Evolutionary conservation across 2,888 invertebrate species (phyloP), one percentile per base, ranked within the genome.

Genomic region (Dasysyrphus albostriatus): DNA sequence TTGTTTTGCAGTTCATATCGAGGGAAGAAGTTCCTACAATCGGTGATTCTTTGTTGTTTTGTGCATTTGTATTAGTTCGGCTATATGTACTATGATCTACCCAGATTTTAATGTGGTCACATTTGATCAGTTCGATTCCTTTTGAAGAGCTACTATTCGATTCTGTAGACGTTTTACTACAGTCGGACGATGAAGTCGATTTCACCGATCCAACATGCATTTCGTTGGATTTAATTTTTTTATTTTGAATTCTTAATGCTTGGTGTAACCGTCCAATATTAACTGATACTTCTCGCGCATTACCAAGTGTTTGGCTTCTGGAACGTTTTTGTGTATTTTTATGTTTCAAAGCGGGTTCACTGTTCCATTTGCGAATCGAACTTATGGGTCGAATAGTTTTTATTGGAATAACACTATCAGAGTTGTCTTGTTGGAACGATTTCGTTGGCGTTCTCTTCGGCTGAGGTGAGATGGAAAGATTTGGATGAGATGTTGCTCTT

Each of bases 401-500:
- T 3, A 24, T 24, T 34, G 39, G 47, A 5, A 51, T 19, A 7
- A 59, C 8, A 1, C 73, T 34, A 49, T 80, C 79, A 5, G 59
- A 34, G 9, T 32, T 63, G 8, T 75, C 54, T 19, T 16, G 5
- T 9, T 24, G 75, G 0, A 12, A 7, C 12, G 10, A 29, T 74
- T 88, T 76, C 88, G 54, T 14, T 88, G 69, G 51, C 3, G 81
- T 5, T 89, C 88, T 83, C 42, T 81, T 85, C 19, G 70, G 74
- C 44, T 74, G 80, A 19, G 89, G 89, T 5, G 90, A 89, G n/a
- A 91, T 89, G 24, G 94, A 94, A 88, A 94, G 94, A 37, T 94
- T 94, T 4, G 94, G 94, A 89, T 94, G 94, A 42, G 95, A 93
- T 88, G 93, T 92, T 76, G 94, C 94, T 75, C 93, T 91, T 89